Percentiles rank a stretch among this genome's conserved stretches.
Evolutionary conservation across 2,888 invertebrate species (phyloP).

Genomic region (Parasteatoda lunata): DNA sequence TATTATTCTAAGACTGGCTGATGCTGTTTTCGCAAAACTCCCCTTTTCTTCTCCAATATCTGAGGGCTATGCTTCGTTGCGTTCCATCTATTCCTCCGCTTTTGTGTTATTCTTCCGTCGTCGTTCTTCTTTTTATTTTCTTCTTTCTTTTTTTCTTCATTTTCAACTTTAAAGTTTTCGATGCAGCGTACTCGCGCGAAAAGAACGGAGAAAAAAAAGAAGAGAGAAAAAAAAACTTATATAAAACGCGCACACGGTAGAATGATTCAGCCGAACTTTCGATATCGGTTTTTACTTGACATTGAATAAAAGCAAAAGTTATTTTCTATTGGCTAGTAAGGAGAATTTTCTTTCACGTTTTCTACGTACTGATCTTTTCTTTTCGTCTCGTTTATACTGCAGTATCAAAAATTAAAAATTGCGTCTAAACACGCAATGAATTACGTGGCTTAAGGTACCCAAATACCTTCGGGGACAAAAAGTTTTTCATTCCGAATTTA

Average conservation of each 20-base stretch:
- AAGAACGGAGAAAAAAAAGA: not conserved
- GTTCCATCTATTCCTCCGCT: constrained; percentile 7
- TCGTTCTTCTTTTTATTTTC: not conserved
- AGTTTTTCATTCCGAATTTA: too few species aligned
- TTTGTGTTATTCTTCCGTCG: not conserved
- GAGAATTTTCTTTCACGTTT: too few species aligned
- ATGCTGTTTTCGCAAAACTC: constrained; percentile 19
- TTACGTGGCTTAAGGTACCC: too few species aligned
- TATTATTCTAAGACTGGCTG: constrained; percentile 32
- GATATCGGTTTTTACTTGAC: constrained; percentile 3
- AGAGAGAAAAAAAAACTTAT: not conserved
- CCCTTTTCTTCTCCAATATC: constrained; percentile 47
- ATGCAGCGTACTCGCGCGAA: not conserved
- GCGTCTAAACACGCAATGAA: too few species aligned
- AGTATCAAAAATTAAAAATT: too few species aligned
- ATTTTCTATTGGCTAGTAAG: too few species aligned
- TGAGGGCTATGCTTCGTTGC: constrained; percentile 53
- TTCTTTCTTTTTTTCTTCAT: not conserved
- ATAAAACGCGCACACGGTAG: not conserved
- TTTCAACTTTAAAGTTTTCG: not conserved
- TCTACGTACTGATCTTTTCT: too few species aligned
- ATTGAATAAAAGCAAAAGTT: not conserved
- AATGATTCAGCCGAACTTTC: not conserved
- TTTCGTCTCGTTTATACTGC: too few species aligned
- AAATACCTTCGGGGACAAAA: too few species aligned